These are phyloP conservation scores for Cryptophagus acutangulus DNA, from an alignment of 2,888 invertebrate species.

Conservation along the genomic window DNA sequence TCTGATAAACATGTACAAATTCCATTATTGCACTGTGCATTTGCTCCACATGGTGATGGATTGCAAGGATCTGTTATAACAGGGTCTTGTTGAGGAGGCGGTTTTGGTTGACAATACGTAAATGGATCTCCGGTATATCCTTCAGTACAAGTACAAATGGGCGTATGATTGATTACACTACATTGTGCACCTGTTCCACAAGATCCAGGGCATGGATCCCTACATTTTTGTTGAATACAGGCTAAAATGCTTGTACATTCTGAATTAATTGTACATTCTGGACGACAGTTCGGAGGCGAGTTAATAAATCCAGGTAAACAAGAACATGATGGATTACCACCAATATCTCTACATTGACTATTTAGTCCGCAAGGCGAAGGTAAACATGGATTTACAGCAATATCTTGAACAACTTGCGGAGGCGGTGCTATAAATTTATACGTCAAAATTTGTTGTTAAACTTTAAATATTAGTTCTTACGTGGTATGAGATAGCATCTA, in stretches of 20 bases:
- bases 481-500: constrained; percentile 48
- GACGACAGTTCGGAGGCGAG: constrained; percentile 63
- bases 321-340: constrained; percentile 58
- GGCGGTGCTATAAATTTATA: constrained; percentile 12
- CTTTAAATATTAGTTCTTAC: constrained; percentile 37
- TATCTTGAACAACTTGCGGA: constrained; percentile 17
- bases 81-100: constrained; percentile 17
- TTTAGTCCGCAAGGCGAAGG: constrained; percentile 74
- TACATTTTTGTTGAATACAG: constrained; percentile 71
- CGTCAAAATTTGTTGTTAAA: constrained; percentile 3
- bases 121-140: constrained; percentile 64
- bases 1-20: constrained; percentile 64
- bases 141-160: constrained; percentile 68
- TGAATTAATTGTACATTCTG: constrained; percentile 67
- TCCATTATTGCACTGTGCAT: constrained; percentile 64
- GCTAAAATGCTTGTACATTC: constrained; percentile 70
- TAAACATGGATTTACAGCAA: constrained; percentile 58
- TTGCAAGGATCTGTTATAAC: constrained; percentile 43
- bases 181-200: constrained; percentile 72
- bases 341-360: constrained; percentile 61
- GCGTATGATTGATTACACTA: constrained; percentile 69
- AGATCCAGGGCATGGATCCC: constrained; percentile 71
- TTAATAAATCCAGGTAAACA: constrained; percentile 64
- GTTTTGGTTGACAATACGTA: constrained; percentile 45
- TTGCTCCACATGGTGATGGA: constrained; percentile 60